Evolutionary conservation across 2,113 vertebrate genomes (phyloP), one percentile per base, ranked within the genome.

Genomic region (Lophura nycthemera): DNA sequence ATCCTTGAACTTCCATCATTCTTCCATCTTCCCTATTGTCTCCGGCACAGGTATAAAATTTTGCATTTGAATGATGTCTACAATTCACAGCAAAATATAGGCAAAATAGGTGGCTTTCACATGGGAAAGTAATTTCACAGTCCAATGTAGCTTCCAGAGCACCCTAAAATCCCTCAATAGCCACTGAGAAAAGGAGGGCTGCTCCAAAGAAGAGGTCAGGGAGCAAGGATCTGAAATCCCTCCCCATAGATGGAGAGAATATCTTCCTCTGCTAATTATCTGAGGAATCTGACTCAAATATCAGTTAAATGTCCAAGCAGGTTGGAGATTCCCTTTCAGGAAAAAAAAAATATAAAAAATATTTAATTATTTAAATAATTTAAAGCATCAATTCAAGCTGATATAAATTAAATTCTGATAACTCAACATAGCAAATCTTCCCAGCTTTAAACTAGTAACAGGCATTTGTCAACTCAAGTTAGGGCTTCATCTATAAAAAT

Each of bases 311-410:
- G 81, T 52, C 64, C 50, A 66, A 73, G 65, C 19, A 47, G 21
- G 27, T 70, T 61, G 70, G 83, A 70, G 76, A 48, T 73, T 96
- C 80, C 50, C 56, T 57, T 88, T 93, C 86, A 90, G 45, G 52
- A 45, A 88, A 65, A 83, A 42, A 42, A 42, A 15, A 15, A 42
- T 38, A 38, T 38, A 38, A 42, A 14, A 42, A 6, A 42, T 15
- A 43, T 43, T 43, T 43, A 43, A 43, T 43, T 43, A 43, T 43
- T 43, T 43, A 43, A 43, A 43, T 43, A 43, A 17, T 43, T 65
- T 69, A 77, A 92, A 90, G 17, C 40, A 86, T 73, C 56, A 9
- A 65, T 92, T 86, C 76, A 69, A 72, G 25, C 16, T 73, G 34
- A 83, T 73, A 64, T 13, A 89, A 91, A 77, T 91, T 87, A 73